phyloP scores from a whole-genome alignment of 2,888 invertebrate genomes.

The Tryphoninae sp. region DNA sequence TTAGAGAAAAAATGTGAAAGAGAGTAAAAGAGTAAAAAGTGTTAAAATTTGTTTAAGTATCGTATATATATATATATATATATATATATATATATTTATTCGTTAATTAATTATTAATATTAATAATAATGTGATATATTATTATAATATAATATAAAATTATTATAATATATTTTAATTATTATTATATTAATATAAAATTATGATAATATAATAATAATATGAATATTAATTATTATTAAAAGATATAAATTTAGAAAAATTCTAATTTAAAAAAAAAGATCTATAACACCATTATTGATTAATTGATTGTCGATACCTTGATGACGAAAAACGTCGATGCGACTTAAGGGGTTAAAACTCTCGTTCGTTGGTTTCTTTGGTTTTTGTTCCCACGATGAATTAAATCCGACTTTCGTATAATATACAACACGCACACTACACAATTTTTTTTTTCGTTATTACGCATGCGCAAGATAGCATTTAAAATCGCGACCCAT shows the following conservation, averaged over 20 bases:
- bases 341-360: slow-evolving; percentile 10
- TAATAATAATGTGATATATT: no score
- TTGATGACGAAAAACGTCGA: slow-evolving; percentile 65
- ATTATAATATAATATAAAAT: slow-evolving; percentile 55
- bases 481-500: slow-evolving; percentile 68
- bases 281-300: neutral
- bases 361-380: slow-evolving; percentile 55
- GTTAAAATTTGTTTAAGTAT: slow-evolving; percentile 32
- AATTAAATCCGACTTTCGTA: slow-evolving; percentile 58
- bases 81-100: slow-evolving; percentile 11
- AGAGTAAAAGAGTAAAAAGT: slow-evolving; percentile 45
- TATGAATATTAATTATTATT: no score
- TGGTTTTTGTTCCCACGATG: slow-evolving; percentile 63
- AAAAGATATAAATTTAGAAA: slow-evolving; percentile 43
- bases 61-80: slow-evolving; percentile 3
- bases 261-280: slow-evolving; percentile 6
- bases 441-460: slow-evolving; percentile 61
- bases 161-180: slow-evolving; percentile 31
- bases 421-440: slow-evolving; percentile 68
- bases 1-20: slow-evolving; percentile 46
- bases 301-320: slow-evolving; percentile 67
- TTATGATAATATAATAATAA: no score
- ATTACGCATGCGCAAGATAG: slow-evolving; percentile 77
- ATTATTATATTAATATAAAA: no score
- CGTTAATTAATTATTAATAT: slow-evolving; percentile 11